These are phyloP conservation scores for Neolamprologus kungweensis DNA, from an alignment of 2,113 vertebrate genomes.

Conservation along the genomic window DNA sequence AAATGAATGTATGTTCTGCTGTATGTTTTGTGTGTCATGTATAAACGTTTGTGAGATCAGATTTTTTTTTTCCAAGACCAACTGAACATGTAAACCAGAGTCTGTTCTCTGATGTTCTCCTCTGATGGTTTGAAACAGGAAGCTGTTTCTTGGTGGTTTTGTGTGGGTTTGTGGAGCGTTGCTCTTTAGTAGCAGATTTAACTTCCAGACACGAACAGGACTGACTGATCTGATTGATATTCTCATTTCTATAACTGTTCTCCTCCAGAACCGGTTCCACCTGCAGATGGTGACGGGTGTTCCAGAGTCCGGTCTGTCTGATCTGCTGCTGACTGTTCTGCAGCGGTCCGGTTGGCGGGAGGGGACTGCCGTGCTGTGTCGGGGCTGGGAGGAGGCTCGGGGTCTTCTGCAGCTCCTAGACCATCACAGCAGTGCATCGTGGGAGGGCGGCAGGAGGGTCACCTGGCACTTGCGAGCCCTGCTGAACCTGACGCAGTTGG, in stretches of 20 bases:
- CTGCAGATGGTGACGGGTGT: conserved; percentile 79
- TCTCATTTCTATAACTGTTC: neutral
- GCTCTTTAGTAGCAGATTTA: neutral
- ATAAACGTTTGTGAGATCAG: neutral
- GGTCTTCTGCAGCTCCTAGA: conserved; percentile 52
- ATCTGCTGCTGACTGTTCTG: conserved; percentile 73
- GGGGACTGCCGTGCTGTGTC: conserved; percentile 75
- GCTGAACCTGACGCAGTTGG: conserved; percentile 74
- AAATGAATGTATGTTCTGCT: neutral
- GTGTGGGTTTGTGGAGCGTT: neutral
- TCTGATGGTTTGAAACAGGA: neutral
- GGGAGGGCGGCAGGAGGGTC: neutral
- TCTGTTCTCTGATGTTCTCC: neutral
- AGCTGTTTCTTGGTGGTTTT: neutral
- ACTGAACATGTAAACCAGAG: neutral
- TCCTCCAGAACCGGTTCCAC: conserved; percentile 81
- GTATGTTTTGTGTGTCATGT: neutral
- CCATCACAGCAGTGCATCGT: conserved; percentile 49
- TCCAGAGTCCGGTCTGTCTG: conserved; percentile 72
- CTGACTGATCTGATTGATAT: neutral
- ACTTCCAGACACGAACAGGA: neutral
- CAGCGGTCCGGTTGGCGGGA: conserved; percentile 74
- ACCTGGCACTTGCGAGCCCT: conserved; percentile 63
- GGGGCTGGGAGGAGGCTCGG: conserved; percentile 68
- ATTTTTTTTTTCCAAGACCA: neutral